Base-by-base conservation (phyloP, 37 sponge, comb jelly and placozoan species). In the Geodia barretti region DNA sequence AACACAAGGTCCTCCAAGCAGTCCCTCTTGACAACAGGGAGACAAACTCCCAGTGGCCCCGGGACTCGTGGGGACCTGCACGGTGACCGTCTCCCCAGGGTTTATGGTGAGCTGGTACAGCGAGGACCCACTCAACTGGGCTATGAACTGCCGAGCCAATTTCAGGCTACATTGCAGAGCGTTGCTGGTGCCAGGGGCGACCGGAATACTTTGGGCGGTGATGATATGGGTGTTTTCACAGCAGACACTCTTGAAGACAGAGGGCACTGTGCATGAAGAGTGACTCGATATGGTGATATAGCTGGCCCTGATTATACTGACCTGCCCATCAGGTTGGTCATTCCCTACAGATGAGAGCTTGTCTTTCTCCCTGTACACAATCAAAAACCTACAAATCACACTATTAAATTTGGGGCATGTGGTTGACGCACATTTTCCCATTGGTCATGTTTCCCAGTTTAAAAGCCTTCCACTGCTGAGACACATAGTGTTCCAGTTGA, bases 11-110 rank as follows among this genome's bases (percentile, higher is more conserved):
- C 88, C 32, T 87, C 88, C 17, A 89, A 86, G 62, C 90, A 89
- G 74, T 92, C 82, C 60, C 92, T 85, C 32, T 84, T 74, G 24
- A 81, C 71, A 62, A 91, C 77, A 26, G 94, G 92, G 2, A 97
- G 75, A 97, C 70, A 90, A 91, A 33, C 93, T 70, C 38, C 86
- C 92, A 34, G 92, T 79, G 32, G 95, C 94, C 17, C 72, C 82
- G 14, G 71, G 70, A 62, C 77, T 86, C 1, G 97, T 97, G 30
- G 89, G 89, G 21, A 94, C 95, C 41, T 86, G 84, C 25, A 97
- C 88, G 19, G 79, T 67, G 9, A 91, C 88, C 23, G 78, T 79
- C 66, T 97, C 97, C 41, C 94, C 89, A 21, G 92, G 82, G 30
- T 82, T 82, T 0, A 97, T 79, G 7, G 26, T 58, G 9, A 91